Evolutionary conservation across 2,113 vertebrate species (phyloP).

Genomic region (Ibidorhyncha struthersii): DNA sequence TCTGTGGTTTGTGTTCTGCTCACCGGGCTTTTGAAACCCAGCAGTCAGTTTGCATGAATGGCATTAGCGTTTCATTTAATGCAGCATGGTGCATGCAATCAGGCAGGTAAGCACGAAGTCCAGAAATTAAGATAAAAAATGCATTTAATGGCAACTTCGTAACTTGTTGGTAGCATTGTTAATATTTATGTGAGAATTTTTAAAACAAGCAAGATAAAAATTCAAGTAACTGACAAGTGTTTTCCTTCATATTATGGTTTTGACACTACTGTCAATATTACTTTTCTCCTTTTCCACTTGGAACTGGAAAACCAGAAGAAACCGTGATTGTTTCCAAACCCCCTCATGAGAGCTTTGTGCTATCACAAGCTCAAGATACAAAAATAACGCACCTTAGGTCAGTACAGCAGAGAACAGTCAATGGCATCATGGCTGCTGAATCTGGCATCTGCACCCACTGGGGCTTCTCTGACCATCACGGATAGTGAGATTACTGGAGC

Average conservation of each 20-base stretch:
- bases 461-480: slow-evolving; percentile 58
- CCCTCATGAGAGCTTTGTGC: slow-evolving; percentile 61
- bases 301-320: slow-evolving; percentile 65
- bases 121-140: background rate
- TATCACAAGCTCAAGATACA: slow-evolving; percentile 60
- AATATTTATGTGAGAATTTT: background rate
- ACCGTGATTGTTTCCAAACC: slow-evolving; percentile 55
- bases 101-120: background rate
- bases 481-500: slow-evolving; percentile 68
- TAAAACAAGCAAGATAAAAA: background rate
- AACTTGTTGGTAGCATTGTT: background rate
- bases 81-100: background rate
- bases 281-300: slow-evolving; percentile 27
- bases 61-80: background rate
- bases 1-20: background rate
- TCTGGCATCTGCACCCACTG: slow-evolving; percentile 64
- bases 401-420: slow-evolving; percentile 59
- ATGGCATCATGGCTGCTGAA: slow-evolving; percentile 70
- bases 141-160: background rate
- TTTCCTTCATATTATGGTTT: background rate
- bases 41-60: background rate
- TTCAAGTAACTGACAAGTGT: background rate
- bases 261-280: background rate
- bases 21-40: background rate
- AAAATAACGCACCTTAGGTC: slow-evolving; percentile 58